Evolutionary conservation across 1,140 invertebrate species (phyloP).

Genomic region (Microplitis demolitor): DNA sequence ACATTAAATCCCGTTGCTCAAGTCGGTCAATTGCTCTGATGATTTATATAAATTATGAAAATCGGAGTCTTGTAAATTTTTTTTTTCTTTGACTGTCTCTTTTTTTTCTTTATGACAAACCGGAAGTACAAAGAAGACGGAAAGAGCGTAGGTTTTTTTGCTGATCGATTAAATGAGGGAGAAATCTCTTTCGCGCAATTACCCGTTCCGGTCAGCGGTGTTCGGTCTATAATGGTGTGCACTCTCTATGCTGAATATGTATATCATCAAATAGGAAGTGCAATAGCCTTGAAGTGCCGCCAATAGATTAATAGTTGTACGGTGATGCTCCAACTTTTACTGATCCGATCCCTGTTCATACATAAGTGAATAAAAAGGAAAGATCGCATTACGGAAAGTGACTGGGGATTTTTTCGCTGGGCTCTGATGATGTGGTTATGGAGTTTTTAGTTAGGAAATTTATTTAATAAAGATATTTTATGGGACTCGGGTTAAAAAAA

Average conservation of each 20-base stretch:
- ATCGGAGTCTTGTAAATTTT: too few species aligned
- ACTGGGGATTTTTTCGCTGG: slow-evolving; percentile 35
- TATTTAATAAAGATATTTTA: too few species aligned
- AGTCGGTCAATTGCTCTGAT: too few species aligned
- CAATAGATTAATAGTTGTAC: slow-evolving; percentile 59
- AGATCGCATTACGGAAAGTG: slow-evolving; percentile 53
- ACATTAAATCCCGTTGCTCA: too few species aligned
- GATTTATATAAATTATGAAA: too few species aligned
- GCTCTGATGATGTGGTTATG: slow-evolving; percentile 25
- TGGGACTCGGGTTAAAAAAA: too few species aligned
- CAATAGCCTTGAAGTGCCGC: slow-evolving; percentile 55
- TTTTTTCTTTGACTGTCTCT: too few species aligned
- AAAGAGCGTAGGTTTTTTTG: too few species aligned
- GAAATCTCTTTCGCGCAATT: not conserved
- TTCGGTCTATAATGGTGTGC: too few species aligned
- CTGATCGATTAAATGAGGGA: not conserved
- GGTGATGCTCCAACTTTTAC: slow-evolving; percentile 57
- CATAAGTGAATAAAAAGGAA: slow-evolving; percentile 5
- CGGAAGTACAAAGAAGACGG: too few species aligned
- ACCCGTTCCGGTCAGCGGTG: too few species aligned
- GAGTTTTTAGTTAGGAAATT: not conserved
- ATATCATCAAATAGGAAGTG: slow-evolving; percentile 55
- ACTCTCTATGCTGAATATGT: slow-evolving; percentile 18
- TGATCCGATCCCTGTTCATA: slow-evolving; percentile 8
- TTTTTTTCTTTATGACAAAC: too few species aligned